These are phyloP conservation scores for Habrosyne pyritoides DNA, from an alignment of 2,888 invertebrate genomes.

Conservation along the genomic window DNA sequence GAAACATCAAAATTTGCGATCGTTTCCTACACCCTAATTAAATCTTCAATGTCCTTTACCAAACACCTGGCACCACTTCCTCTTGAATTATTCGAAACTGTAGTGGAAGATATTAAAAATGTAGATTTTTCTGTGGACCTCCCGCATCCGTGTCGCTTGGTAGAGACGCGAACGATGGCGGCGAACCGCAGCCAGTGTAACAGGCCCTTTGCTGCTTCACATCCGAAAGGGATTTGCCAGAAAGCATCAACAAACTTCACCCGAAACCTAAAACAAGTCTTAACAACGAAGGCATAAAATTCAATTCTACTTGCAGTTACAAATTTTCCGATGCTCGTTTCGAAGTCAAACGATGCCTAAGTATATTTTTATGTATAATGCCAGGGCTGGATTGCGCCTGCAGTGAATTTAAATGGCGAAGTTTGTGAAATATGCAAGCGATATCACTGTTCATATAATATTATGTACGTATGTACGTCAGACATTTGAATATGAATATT, in stretches of 20 bases:
- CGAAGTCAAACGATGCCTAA: slow-evolving; percentile 46
- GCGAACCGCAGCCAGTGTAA: slow-evolving; percentile 37
- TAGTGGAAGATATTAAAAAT: slow-evolving; percentile 41
- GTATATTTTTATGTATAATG: slow-evolving; percentile 56
- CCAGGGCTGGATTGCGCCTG: slow-evolving; percentile 54
- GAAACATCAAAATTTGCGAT: too few relatives aligned
- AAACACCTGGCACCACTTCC: slow-evolving; percentile 30
- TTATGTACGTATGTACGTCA: slow-evolving; percentile 55
- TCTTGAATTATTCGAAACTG: slow-evolving; percentile 31
- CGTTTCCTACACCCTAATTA: slow-evolving; percentile 12
- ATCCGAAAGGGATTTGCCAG: slow-evolving; percentile 45
- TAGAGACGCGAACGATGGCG: slow-evolving; percentile 25
- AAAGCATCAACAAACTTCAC: slow-evolving; percentile 33
- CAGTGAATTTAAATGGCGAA: slow-evolving; percentile 61
- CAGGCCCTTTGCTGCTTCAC: slow-evolving; percentile 42
- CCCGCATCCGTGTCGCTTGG: slow-evolving; percentile 31
- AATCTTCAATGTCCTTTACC: slow-evolving; percentile 17
- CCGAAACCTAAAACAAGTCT: slow-evolving; percentile 27
- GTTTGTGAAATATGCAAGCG: slow-evolving; percentile 56
- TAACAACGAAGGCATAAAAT: slow-evolving; percentile 8
- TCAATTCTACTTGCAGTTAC: slow-evolving; percentile 21
- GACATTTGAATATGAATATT: slow-evolving; percentile 27
- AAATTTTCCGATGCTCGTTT: slow-evolving; percentile 18
- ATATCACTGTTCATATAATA: slow-evolving; percentile 37
- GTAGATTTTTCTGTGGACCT: slow-evolving; percentile 40